These are phyloP conservation scores for Asarcornis scutulata DNA, from an alignment of 2,113 vertebrate species.

Conservation along the genomic window DNA sequence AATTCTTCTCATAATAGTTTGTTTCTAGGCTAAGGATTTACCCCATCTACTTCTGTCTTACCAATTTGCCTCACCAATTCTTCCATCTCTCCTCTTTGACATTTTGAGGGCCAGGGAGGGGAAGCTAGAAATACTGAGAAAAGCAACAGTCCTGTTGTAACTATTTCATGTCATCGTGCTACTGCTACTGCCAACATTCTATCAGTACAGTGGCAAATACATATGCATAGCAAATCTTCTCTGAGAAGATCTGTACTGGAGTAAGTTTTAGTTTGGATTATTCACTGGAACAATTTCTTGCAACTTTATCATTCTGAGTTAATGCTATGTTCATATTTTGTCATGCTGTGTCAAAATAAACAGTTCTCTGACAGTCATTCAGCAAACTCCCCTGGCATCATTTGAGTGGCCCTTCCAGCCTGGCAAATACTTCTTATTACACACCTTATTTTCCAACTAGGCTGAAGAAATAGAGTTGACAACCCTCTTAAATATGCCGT, in stretches of 20 bases:
- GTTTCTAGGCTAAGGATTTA: not conserved
- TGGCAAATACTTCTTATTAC: not conserved
- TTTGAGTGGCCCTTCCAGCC: not conserved
- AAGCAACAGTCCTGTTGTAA: rapidly evolving
- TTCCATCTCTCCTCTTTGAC: not conserved
- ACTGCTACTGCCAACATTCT: not conserved
- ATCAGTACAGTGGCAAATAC: not conserved
- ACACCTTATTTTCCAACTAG: not conserved
- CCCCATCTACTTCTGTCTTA: not conserved
- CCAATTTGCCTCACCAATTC: not conserved
- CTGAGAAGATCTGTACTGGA: not conserved
- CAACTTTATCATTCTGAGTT: not conserved
- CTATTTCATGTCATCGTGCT: not conserved
- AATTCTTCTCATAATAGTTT: not conserved
- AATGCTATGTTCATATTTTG: not conserved
- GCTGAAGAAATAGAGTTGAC: not conserved
- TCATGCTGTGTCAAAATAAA: not conserved
- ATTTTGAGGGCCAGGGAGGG: not conserved
- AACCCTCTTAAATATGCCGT: not conserved
- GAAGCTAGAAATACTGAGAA: not conserved
- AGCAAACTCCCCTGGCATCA: not conserved
- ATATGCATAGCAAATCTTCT: not conserved
- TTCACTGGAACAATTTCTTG: not conserved
- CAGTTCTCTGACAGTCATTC: not conserved
- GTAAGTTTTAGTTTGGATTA: not conserved